A percentile compares a stretch with the other conserved stretches of the same genome.
phyloP scores from a whole-genome alignment of 2,888 invertebrate genomes.

The Sphaerophoria rueppellii region DNA sequence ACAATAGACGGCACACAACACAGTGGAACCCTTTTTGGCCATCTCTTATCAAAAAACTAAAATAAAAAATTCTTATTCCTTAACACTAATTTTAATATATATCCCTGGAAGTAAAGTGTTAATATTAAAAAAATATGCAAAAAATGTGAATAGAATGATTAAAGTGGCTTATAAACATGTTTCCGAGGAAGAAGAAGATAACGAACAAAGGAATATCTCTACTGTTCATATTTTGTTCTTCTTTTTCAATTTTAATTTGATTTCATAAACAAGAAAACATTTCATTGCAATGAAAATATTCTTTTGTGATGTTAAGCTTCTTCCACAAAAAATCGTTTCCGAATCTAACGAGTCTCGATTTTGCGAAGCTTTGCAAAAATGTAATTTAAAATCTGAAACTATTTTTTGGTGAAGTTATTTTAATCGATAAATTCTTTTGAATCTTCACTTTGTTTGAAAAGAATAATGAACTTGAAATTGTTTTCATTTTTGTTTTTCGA shows the following conservation, averaged over 20 bases:
- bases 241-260: background rate
- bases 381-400: too few relatives aligned
- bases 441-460: background rate
- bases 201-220: background rate
- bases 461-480: background rate
- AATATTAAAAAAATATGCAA: too few relatives aligned
- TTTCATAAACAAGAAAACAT: background rate
- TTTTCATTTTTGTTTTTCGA: background rate
- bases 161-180: background rate
- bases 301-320: background rate
- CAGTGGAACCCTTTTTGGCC: too few relatives aligned
- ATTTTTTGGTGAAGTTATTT: too few relatives aligned
- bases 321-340: too few relatives aligned
- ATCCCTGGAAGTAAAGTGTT: too few relatives aligned
- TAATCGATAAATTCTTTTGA: background rate
- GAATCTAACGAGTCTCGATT: too few relatives aligned
- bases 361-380: too few relatives aligned
- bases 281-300: slow-evolving; percentile 2
- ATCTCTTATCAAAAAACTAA: too few relatives aligned
- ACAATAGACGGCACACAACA: too few relatives aligned
- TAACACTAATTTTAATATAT: too few relatives aligned
- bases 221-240: background rate
- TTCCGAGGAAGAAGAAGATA: background rate
- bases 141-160: background rate
- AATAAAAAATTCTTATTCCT: too few relatives aligned